These are phyloP conservation scores for Caretta caretta DNA, from an alignment of 2,113 vertebrate species.

Conservation along the genomic window DNA sequence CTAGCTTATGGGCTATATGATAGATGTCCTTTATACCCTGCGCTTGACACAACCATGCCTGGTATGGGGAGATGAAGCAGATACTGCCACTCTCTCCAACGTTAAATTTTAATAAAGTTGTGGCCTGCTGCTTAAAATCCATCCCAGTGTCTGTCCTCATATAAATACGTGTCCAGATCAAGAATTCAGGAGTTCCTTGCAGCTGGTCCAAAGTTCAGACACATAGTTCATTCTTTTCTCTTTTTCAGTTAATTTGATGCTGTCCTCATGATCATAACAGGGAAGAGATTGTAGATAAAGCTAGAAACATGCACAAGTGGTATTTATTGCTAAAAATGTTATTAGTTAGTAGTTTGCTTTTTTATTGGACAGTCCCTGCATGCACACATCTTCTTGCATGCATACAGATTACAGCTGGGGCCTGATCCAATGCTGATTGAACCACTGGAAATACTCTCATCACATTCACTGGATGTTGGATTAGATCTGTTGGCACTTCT, in stretches of 20 bases:
- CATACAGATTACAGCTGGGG: neutral
- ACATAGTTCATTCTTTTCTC: neutral
- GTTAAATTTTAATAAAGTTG: neutral
- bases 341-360: neutral
- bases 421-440: neutral
- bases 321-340: neutral
- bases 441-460: neutral
- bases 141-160: neutral
- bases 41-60: neutral
- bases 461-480: rapidly evolving
- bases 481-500: neutral
- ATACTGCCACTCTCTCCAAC: neutral
- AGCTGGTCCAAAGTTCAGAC: neutral
- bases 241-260: neutral
- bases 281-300: neutral
- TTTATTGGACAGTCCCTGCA: neutral
- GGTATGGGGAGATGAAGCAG: neutral
- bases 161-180: neutral
- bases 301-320: too few species aligned
- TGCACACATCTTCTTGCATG: neutral
- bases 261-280: neutral
- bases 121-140: neutral
- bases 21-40: neutral
- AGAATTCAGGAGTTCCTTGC: neutral
- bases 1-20: neutral